Conservation (phyloP, 2,113 vertebrate species). For the Dendrocopos noguchii region DNA sequence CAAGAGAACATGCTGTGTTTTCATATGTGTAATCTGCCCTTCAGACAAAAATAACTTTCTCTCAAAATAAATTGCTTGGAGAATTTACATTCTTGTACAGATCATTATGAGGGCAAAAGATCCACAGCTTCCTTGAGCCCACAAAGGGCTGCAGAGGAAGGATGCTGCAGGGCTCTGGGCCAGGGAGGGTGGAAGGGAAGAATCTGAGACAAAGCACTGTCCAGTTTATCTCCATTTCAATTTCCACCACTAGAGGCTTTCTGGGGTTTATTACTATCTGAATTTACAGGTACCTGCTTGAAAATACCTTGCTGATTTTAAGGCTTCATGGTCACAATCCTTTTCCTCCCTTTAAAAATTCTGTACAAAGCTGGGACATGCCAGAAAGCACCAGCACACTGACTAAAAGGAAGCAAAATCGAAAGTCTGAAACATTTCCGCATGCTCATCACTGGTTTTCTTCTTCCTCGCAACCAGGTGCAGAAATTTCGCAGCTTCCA, state of each 20-base stretch:
- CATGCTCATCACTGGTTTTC: not conserved
- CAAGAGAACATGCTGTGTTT: not conserved
- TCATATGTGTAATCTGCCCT: not conserved
- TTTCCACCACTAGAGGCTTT: not conserved
- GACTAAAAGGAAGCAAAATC: not conserved
- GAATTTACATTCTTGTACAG: not conserved
- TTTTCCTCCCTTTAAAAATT: not conserved
- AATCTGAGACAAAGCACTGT: not conserved
- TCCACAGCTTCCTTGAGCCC: not conserved
- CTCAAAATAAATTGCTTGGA: constrained; percentile 21
- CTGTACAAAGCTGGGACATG: not conserved
- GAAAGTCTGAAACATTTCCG: not conserved
- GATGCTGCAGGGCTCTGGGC: not conserved
- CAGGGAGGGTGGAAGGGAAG: not conserved
- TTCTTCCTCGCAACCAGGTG: not conserved
- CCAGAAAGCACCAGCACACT: not conserved
- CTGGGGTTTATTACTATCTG: not conserved
- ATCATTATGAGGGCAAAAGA: not conserved
- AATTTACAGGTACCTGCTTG: not conserved
- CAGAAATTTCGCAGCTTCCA: not conserved
- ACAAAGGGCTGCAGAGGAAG: not conserved
- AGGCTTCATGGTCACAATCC: not conserved
- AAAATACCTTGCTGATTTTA: not conserved
- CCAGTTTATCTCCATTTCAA: not conserved
- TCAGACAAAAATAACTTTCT: not conserved